Base-by-base conservation (phyloP, 30 jellyfish, hydroid and myxozoan genomes). In the Catostylus mosaicus region DNA sequence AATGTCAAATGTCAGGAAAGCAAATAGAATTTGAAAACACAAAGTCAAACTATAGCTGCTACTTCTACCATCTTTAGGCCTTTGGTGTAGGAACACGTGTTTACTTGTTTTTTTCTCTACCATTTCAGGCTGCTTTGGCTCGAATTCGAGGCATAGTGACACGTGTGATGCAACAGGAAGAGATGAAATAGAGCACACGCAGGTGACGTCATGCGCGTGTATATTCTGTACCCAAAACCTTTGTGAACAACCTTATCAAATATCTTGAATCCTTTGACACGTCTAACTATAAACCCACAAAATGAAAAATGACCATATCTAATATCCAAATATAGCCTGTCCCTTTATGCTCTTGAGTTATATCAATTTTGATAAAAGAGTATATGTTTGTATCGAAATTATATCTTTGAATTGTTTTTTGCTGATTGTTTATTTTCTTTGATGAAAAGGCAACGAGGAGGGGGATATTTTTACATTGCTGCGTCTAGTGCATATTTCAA, bases 101-200 rank as follows among this genome's bases (percentile, higher is more conserved):
- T n/a, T n/a, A n/a, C n/a, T n/a, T n/a, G n/a, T n/a, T n/a, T n/a
- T 40, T 50, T 50, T 50, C 24, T 10, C 24, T 33, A 23, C 2
- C 52, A 35, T 54, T 67, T 50, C 76, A 94, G 99, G 87, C 94
- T 29, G 97, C 99, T 0, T 54, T 94, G 76, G 71, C 87, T 71
- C 97, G 99, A 46, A 94, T 94, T 51, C 95, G 99, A 14, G 97
- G 94, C 30, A 94, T 94, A 12, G 93, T 94, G 66, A 85, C 94
- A 32, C 99, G 99, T 61, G 96, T 97, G 11, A 80, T 22, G 56
- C 95, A 84, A 22, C 95, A 84, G 51, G 95, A 84, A 46, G 83
- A 70, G 69, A 36, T 32, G 82, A 84, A 84, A 35, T 56, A 51
- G 31, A 20, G 18, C 27, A 22, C 30, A 30, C 51, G 43, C 77